A percentile compares a stretch with the other conserved stretches of the same genome.
phyloP scores from a whole-genome alignment of 2,113 vertebrate genomes.

The Cyanoliseus patagonus region DNA sequence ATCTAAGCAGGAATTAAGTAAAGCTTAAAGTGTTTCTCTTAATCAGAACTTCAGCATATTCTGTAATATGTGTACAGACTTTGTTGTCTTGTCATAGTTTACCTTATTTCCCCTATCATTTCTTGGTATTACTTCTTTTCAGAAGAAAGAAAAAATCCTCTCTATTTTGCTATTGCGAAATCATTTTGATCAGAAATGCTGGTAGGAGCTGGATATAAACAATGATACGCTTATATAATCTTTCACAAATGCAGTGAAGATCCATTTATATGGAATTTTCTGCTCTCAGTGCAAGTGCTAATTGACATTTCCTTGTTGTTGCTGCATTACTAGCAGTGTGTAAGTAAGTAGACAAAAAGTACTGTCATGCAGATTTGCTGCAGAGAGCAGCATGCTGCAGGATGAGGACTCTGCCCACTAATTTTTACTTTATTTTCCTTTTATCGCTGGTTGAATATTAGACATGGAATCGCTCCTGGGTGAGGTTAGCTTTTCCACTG shows the following conservation, averaged over 20 bases:
- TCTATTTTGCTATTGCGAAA: neutral
- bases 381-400: neutral
- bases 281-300: constrained; percentile 4
- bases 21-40: constrained; percentile 4
- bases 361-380: neutral
- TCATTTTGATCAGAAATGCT: neutral
- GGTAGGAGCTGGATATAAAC: neutral
- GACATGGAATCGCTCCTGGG: neutral
- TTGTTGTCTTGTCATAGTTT: neutral
- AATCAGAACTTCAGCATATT: neutral
- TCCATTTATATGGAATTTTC: neutral
- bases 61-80: neutral
- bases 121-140: neutral
- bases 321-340: neutral
- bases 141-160: neutral
- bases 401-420: neutral
- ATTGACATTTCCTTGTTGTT: constrained; percentile 4
- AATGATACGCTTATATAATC: neutral
- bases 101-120: neutral
- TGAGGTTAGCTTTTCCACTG: neutral
- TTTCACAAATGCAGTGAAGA: neutral
- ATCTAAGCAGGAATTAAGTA: constrained; percentile 19
- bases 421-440: neutral
- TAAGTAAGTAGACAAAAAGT: neutral
- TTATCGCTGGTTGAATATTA: neutral